Evolutionary conservation across 1,140 invertebrate species (phyloP), one percentile per base, ranked within the genome.

Genomic region (Drosophila nikananu): DNA sequence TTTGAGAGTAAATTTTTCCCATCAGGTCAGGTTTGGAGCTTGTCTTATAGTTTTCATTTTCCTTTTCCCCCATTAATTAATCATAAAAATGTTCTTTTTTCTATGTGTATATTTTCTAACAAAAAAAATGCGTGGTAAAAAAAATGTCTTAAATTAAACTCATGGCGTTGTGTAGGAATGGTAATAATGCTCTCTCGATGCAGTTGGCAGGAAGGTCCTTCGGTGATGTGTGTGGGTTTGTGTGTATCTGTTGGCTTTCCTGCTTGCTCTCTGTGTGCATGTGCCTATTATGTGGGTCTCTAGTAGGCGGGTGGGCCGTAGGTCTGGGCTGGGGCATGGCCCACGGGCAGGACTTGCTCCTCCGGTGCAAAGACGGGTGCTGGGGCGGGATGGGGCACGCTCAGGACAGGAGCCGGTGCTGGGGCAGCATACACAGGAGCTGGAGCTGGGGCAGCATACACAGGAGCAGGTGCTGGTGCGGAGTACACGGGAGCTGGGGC

Each of bases 281-380:
- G 46, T 23, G 27, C 1, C 1, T 30, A 42, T 41, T 41, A 41
- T 41, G 44, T 35, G 13, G 30, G 25, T 59, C 32, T 67, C 30
- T 87, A 87, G 39, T 68, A 89, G 6, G 61, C 68, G 0, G 90
- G 80, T 61, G 90, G 89, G n/a, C 90, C 89, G 44, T 91, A 91
- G 42, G 74, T 83, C 74, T 83, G 89, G 59, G 89, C 89, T 6
- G 89, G 89, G 4, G 70, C 55, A 48, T 91, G 89, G 15, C 84
- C 81, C 37, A 89, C 39, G 39, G 82, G 86, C 62, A 90, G 51
- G 0, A 44, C 13, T 17, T 49, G 65, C 52, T 90, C 86, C 46
- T 90, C 71, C 0, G 76, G 71, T 2, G 71, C 71, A 30, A 74
- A 74, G 6, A 74, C 23, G 1, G 67, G 71, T 3, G 71, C 71